Conservation (phyloP, 2,113 vertebrate species). For the Maccullochella peelii region DNA sequence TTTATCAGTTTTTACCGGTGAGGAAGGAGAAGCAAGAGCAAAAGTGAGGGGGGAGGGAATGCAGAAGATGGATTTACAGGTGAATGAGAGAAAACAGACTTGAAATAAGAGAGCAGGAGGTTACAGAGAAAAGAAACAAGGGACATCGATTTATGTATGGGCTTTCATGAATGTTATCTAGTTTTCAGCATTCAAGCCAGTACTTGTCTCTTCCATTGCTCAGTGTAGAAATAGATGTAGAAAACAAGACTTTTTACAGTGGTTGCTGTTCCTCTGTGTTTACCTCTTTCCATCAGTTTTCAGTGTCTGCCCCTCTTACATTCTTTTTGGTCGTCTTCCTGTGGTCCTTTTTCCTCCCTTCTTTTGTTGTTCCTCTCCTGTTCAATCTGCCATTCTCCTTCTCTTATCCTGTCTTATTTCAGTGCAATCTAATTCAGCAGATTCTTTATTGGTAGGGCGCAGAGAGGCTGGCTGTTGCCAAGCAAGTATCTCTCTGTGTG, state of each 20-base stretch:
- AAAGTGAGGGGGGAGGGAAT: not conserved
- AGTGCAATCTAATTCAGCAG: slow-evolving; percentile 41
- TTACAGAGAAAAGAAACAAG: slow-evolving; percentile 20
- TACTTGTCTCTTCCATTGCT: not conserved
- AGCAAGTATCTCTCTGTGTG: not conserved
- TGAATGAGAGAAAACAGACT: not conserved
- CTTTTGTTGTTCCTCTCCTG: not conserved
- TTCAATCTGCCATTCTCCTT: not conserved
- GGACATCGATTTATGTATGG: not conserved
- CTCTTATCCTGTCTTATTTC: slow-evolving; percentile 7
- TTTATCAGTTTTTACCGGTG: not conserved
- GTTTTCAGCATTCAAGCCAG: not conserved
- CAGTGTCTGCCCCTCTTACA: not conserved
- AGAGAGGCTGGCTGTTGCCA: slow-evolving; percentile 21
- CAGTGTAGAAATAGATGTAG: slow-evolving; percentile 6
- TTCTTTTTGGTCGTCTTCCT: not conserved
- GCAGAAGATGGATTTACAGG: not conserved
- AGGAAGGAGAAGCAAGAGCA: not conserved
- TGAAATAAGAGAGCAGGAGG: not conserved
- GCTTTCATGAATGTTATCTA: not conserved
- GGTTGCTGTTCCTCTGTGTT: not conserved
- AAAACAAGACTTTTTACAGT: not conserved
- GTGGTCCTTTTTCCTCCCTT: not conserved
- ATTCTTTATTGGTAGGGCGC: slow-evolving; percentile 25
- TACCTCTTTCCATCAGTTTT: not conserved